Percentiles rank a stretch among this genome's conserved stretches.
Evolutionary conservation across 2,888 invertebrate genomes (phyloP).

Genomic region (Eristalis pertinax): DNA sequence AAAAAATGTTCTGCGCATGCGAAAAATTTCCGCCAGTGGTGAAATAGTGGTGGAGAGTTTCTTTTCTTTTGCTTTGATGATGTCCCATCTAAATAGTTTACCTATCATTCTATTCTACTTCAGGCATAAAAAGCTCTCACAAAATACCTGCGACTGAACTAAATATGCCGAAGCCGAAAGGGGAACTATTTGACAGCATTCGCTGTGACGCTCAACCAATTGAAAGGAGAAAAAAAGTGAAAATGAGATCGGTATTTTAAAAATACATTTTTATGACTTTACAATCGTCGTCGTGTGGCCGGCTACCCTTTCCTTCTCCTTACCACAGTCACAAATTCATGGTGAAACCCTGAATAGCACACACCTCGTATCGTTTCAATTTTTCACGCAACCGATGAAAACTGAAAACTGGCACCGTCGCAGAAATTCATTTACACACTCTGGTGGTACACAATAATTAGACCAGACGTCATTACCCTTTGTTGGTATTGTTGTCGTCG

Average conservation of each 20-base stretch:
- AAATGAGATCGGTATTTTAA: conserved; percentile 13
- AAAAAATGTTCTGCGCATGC: conserved; percentile 39
- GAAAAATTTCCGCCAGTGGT: background rate
- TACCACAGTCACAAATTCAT: background rate
- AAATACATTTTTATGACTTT: conserved; percentile 19
- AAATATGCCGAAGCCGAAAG: background rate
- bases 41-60: conserved; percentile 14
- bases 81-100: background rate
- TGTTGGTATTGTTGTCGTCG: conserved; percentile 46
- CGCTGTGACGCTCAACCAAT: background rate
- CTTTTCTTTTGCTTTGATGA: background rate
- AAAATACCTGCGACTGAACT: background rate
- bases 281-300: background rate
- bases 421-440: conserved; percentile 62
- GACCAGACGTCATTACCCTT: conserved; percentile 73
- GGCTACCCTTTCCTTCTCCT: background rate
- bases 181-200: background rate
- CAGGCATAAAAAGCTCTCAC: background rate
- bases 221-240: conserved; percentile 11
- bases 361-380: background rate
- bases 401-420: conserved; percentile 69
- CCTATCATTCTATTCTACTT: background rate
- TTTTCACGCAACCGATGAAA: background rate
- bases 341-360: conserved; percentile 12
- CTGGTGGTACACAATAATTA: conserved; percentile 62